Conservation (phyloP, 2,113 vertebrate species). For the Leucosticte australis region DNA sequence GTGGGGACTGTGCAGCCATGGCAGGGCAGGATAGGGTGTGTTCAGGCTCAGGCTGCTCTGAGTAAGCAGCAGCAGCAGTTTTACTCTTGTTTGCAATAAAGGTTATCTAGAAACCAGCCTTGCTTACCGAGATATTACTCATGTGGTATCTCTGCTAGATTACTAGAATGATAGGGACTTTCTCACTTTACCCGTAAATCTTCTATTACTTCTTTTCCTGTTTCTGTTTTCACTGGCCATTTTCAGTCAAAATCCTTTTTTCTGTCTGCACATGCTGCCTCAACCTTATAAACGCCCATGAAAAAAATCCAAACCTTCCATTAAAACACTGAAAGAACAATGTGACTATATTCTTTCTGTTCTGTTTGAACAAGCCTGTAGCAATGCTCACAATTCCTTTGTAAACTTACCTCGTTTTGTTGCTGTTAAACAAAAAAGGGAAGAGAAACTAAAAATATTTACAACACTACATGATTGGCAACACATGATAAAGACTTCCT, state of each 20-base stretch:
- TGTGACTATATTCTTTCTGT: background rate
- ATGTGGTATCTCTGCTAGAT: background rate
- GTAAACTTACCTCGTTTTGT: background rate
- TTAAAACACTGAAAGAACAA: background rate
- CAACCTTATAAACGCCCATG: background rate
- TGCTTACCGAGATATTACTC: background rate
- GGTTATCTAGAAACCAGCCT: background rate
- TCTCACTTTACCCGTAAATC: background rate
- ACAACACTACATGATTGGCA: background rate
- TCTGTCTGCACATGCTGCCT: background rate
- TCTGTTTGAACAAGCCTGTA: background rate
- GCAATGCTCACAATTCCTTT: background rate
- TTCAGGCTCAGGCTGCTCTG: background rate
- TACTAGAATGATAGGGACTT: background rate
- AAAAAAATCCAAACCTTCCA: background rate
- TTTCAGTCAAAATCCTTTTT: background rate
- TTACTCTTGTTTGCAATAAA: background rate
- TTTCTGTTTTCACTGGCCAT: background rate
- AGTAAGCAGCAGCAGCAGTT: background rate
- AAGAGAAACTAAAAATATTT: slow-evolving; percentile 9
- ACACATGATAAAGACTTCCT: background rate
- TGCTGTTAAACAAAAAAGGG: background rate
- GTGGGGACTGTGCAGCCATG: fast-evolving
- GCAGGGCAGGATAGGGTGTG: background rate
- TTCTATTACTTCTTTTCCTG: background rate